A percentile compares a stretch with the other conserved stretches of the same genome.
Conservation (phyloP, 2,888 invertebrate genomes). For the Diarsia mendica region DNA sequence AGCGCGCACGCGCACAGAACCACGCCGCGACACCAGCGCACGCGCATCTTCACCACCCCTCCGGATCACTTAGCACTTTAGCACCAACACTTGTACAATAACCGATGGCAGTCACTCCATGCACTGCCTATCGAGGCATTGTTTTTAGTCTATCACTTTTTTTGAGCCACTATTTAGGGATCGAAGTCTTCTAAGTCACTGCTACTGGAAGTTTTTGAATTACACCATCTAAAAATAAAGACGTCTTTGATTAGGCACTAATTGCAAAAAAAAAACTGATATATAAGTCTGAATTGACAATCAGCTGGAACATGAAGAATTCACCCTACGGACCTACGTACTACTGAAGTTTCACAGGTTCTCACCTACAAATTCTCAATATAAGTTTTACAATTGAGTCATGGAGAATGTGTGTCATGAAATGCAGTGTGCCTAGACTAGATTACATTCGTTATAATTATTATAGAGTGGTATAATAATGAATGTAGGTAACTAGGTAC, state of each 20-base stretch:
- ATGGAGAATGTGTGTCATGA: too few species aligned
- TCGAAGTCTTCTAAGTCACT: background rate
- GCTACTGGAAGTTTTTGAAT: background rate
- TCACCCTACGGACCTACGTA: background rate
- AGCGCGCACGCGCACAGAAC: slow-evolving; percentile 79
- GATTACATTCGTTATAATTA: too few species aligned
- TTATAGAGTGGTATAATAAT: background rate
- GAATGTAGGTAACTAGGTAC: background rate
- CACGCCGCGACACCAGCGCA: slow-evolving; percentile 80
- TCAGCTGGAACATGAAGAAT: background rate
- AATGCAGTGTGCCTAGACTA: too few species aligned
- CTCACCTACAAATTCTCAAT: background rate
- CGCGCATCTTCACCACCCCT: slow-evolving; percentile 73
- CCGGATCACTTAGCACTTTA: slow-evolving; percentile 29
- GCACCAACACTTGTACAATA: slow-evolving; percentile 33
- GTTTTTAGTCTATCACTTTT: slow-evolving; percentile 19
- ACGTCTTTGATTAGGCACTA: background rate
- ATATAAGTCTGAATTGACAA: background rate
- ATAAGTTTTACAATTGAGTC: background rate
- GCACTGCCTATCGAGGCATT: slow-evolving; percentile 50
- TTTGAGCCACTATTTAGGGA: background rate
- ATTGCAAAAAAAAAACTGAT: background rate
- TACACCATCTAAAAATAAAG: slow-evolving; percentile 6
- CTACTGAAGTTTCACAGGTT: background rate
- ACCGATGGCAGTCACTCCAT: slow-evolving; percentile 34